phyloP scores from a whole-genome alignment of 2,797 vertebrate genomes.

The Sebastes hubbsi region DNA sequence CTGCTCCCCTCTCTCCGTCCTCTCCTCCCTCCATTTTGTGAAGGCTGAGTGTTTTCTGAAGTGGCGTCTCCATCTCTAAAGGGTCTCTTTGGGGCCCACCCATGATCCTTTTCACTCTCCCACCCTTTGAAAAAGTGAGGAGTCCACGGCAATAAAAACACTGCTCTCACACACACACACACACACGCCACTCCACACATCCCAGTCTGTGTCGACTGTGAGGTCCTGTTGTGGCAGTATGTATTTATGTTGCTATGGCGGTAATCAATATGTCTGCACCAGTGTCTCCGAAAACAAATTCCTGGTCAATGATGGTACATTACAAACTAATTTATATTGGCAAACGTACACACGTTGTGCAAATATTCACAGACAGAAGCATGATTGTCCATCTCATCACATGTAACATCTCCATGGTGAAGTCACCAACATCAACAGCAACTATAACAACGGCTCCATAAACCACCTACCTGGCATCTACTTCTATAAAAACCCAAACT shows the following conservation, averaged over 20 bases:
- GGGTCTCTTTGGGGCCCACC: conserved; percentile 73
- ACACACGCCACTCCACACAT: conserved; percentile 1
- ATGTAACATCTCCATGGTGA: conserved; percentile 19
- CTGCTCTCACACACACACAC: background rate
- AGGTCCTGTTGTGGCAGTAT: conserved; percentile 53
- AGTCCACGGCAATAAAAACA: conserved; percentile 73
- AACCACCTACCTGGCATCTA: background rate
- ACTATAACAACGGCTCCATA: background rate
- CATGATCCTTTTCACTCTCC: conserved; percentile 60
- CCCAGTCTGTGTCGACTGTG: background rate
- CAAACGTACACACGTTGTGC: background rate
- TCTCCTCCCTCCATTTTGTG: conserved; percentile 68
- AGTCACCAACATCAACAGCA: conserved; percentile 3
- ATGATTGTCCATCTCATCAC: background rate
- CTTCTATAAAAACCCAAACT: background rate
- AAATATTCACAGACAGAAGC: conserved; percentile 3
- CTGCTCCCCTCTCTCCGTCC: conserved; percentile 3
- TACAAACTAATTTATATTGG: conserved; percentile 34
- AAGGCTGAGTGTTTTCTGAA: conserved; percentile 66
- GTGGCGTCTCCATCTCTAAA: conserved; percentile 67
- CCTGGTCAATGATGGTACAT: conserved; percentile 50
- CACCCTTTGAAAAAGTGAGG: conserved; percentile 76
- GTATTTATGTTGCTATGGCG: conserved; percentile 55
- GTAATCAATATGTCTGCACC: conserved; percentile 64
- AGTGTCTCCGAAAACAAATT: conserved; percentile 64